Percentiles rank a stretch among this genome's conserved stretches.
phyloP scores from a whole-genome alignment of 2,113 vertebrate genomes.

The Tupaia tana region DNA sequence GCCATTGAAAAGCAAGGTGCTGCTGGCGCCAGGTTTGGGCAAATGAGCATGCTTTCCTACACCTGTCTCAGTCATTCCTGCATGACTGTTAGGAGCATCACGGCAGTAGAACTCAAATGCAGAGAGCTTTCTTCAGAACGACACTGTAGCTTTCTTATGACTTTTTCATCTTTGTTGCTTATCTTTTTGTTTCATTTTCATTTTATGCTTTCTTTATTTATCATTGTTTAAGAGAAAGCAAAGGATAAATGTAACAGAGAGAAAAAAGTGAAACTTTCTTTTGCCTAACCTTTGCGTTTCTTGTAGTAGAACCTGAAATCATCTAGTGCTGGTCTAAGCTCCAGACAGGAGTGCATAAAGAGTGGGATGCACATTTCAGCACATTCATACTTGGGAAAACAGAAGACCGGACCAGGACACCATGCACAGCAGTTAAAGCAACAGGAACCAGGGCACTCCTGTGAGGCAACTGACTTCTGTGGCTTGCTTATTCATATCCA shows the following conservation, averaged over 20 bases:
- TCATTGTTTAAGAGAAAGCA: not conserved
- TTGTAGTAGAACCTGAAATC: not conserved
- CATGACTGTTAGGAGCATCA: fast-evolving
- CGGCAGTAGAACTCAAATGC: fast-evolving
- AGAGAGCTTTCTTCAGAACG: too few species aligned
- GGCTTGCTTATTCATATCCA: not conserved
- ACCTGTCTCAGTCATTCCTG: too few species aligned
- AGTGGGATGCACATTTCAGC: not conserved
- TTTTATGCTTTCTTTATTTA: not conserved
- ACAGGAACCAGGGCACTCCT: fast-evolving
- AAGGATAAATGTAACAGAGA: not conserved
- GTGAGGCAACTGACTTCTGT: fast-evolving
- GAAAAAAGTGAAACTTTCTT: not conserved
- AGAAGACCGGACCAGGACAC: not conserved
- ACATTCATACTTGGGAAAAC: fast-evolving
- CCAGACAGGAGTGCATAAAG: not conserved
- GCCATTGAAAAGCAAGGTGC: fast-evolving
- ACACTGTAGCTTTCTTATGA: too few species aligned
- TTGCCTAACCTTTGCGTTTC: not conserved
- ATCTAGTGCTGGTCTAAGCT: too few species aligned
- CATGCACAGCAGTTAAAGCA: too few species aligned
- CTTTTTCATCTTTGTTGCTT: not conserved
- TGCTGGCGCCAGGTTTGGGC: not conserved
- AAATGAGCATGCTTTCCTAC: not conserved
- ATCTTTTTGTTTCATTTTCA: not conserved